phyloP scores from a whole-genome alignment of 2,113 vertebrate species.

The Heterochromis multidens region DNA sequence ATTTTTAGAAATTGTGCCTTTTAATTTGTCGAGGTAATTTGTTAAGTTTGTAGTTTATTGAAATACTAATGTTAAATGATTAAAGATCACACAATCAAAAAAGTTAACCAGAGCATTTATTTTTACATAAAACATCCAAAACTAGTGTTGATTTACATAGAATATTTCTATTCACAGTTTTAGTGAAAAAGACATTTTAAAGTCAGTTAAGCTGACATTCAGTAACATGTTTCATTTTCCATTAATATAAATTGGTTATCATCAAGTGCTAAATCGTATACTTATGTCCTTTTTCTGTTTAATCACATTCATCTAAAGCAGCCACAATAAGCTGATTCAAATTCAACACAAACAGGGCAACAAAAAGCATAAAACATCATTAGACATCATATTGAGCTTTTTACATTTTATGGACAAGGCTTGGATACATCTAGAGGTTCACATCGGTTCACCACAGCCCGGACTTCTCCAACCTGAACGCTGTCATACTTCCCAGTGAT shows the following conservation, averaged over 20 bases:
- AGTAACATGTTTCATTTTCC: neutral
- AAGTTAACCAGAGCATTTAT: too few relatives aligned
- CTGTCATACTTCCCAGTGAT: neutral
- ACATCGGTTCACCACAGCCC: accelerated
- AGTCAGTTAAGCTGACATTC: neutral
- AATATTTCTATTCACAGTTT: neutral
- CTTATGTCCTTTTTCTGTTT: neutral
- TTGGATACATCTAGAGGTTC: neutral
- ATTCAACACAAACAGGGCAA: neutral
- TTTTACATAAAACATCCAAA: neutral
- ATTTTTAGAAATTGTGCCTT: too few relatives aligned
- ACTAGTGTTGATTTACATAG: too few relatives aligned
- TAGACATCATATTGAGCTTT: neutral
- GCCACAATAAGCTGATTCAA: accelerated
- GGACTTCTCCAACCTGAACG: neutral
- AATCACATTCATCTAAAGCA: neutral
- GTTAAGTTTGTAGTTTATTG: too few relatives aligned
- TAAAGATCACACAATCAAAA: too few relatives aligned
- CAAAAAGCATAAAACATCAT: accelerated
- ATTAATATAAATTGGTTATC: neutral
- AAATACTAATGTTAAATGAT: too few relatives aligned
- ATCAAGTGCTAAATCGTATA: neutral
- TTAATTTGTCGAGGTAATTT: too few relatives aligned
- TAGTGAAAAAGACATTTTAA: neutral
- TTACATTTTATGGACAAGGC: neutral